A percentile compares a stretch with the other conserved stretches of the same genome.
These are phyloP conservation scores for Galeopterus variegatus DNA, from an alignment of 2,113 vertebrate genomes.

Conservation along the genomic window DNA sequence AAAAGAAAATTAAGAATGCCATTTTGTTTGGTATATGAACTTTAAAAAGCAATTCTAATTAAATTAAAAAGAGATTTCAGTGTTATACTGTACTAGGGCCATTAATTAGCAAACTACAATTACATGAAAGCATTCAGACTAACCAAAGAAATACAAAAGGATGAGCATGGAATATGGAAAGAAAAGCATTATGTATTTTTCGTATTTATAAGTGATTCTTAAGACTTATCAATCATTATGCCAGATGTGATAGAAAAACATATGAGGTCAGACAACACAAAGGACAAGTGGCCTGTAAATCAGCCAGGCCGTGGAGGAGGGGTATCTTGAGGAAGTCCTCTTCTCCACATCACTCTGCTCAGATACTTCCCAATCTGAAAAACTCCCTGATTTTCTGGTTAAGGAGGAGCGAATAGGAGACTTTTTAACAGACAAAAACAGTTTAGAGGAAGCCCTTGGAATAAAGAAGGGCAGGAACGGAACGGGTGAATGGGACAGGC, in stretches of 20 bases:
- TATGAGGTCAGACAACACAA: background rate
- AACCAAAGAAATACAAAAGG: background rate
- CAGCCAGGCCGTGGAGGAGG: fast-evolving
- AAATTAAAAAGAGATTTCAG: background rate
- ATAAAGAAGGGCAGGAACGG: fast-evolving
- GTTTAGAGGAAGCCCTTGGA: background rate
- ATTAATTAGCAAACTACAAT: background rate
- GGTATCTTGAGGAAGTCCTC: fast-evolving
- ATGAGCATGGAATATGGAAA: background rate
- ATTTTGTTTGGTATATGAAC: background rate
- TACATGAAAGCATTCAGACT: background rate
- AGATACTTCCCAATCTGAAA: too few species aligned
- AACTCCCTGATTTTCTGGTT: background rate
- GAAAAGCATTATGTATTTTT: background rate
- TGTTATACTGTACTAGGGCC: background rate
- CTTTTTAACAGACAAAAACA: background rate
- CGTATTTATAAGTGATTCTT: background rate
- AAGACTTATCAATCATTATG: background rate
- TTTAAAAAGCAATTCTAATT: slow-evolving; percentile 33
- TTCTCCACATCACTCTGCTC: fast-evolving
- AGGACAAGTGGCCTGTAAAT: fast-evolving
- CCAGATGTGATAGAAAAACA: background rate
- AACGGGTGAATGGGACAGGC: fast-evolving
- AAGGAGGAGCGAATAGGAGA: too few species aligned
- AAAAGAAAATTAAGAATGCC: background rate